These are phyloP conservation scores for Scatophagus argus DNA, from an alignment of 2,113 vertebrate genomes.

Conservation along the genomic window DNA sequence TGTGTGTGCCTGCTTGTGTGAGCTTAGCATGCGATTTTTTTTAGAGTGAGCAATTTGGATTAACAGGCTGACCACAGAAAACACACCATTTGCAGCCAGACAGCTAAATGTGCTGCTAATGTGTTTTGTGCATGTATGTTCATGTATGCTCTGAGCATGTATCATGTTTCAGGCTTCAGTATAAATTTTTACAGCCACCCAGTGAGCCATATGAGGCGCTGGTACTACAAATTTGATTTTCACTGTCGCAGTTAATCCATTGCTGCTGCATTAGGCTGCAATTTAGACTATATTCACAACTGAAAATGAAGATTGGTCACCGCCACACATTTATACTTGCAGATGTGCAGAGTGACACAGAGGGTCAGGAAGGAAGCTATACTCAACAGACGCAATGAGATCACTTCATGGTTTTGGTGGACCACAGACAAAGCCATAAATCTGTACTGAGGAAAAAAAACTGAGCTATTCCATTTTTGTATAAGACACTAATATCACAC, in stretches of 20 bases:
- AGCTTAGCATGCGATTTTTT: too few species aligned
- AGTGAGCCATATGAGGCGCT: not conserved
- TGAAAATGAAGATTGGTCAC: not conserved
- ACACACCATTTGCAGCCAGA: not conserved
- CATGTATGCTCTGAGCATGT: not conserved
- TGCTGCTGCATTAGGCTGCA: not conserved
- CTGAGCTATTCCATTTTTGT: too few species aligned
- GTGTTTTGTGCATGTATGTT: not conserved
- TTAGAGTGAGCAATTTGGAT: not conserved
- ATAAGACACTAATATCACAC: too few species aligned
- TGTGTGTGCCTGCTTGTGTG: not conserved
- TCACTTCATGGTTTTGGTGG: too few species aligned
- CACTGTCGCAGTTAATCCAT: not conserved
- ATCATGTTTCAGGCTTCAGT: not conserved
- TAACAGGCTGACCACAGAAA: not conserved
- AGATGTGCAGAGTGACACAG: not conserved
- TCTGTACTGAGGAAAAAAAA: not conserved
- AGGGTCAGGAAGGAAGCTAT: not conserved
- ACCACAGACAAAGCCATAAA: too few species aligned
- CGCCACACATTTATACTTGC: not conserved
- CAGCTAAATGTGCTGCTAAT: not conserved
- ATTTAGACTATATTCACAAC: not conserved
- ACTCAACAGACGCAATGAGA: not conserved
- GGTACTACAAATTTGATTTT: not conserved
- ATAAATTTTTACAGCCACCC: not conserved